Base-by-base conservation (phyloP, 2,888 invertebrate species). In the Agrotis ipsilon region DNA sequence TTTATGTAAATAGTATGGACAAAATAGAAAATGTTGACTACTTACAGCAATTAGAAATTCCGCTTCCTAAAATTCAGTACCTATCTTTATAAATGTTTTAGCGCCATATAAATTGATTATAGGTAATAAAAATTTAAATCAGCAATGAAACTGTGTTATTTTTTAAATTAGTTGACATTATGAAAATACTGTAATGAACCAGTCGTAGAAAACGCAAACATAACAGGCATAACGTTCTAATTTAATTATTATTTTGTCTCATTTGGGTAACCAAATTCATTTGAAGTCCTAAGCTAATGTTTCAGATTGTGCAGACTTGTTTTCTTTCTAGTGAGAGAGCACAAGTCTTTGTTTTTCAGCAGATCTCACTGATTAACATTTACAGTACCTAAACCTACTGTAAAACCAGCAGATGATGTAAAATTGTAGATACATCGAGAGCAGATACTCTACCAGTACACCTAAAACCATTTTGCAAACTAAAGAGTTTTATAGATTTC, bases 1-100 rank as follows among this genome's bases (percentile, higher is more conserved):
- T 54, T 59, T 16, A 62, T 49, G 27, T 78, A 58, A 55, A 61
- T 46, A 67, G 14, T 45, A 61, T 54, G 18, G 16, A 46, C 48
- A 45, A 49, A 61, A 45, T 57, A 52, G 27, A 58, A 54, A 61
- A 64, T 52, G 1, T 73, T 46, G 49, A 67, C n/a, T 45, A n/a
- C n/a, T n/a, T n/a, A 16, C 62, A 66, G 48, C 32, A 1, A 57
- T 68, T 74, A 75, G 49, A 54, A 48, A 59, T 46, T 46, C 62
- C 48, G 49, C 68, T 81, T 66, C 52, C 39, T 65, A 27, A 68
- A 70, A 58, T 57, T 68, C 62, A n/a, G 32, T 70, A 72, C 24
- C n/a, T 54, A 72, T 13, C 7, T 81, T 54, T 39, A 66, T 68
- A 49, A 68, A 69, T 68, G 49, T 73, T 57, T 49, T 46, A 67